Base-by-base conservation (phyloP, 2,113 vertebrate species). In the Stigmatopora nigra region DNA sequence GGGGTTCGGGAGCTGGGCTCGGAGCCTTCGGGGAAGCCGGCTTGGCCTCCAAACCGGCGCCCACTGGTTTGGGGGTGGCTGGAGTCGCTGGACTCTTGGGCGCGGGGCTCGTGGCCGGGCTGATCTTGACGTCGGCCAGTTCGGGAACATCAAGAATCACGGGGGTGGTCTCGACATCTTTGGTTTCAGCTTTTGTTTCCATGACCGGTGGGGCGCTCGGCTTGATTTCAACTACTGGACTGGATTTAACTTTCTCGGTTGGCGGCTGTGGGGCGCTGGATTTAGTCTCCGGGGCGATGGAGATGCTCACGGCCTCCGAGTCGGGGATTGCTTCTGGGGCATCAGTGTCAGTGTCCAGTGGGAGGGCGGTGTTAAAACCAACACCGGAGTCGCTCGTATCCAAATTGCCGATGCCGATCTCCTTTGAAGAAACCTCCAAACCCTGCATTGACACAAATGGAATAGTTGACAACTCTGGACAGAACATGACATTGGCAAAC, bases 381-480 rank as follows among this genome's bases (percentile, higher is more conserved):
- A 92, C 90, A 3, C 91, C 91, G 1, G 91, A 92, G 77, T 92
- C 91, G 59, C 91, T 92, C 65, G 89, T 91, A 75, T 92, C 90
- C 15, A 92, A 75, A 67, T 91, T 90, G 63, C 79, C 87, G 1
- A 88, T 67, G 59, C 86, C 77, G 59, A 90, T 84, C 57, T 90
- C 88, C 71, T 90, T 92, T 61, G 90, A 90, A 36, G 89, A 91
- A 59, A 92, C 88, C 70, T 92, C 91, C 65, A 92, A 80, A 81
- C 91, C 91, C 91, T 92, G 72, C 52, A 46, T 55, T 63, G 11
- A 77, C 45, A 51, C 15, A 80, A 8, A n/a, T n/a, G 81, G 25
- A 78, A 55, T 20, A 64, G 71, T 41, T 46, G 48, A 22, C 8
- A 64, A 72, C 61, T 67, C 52, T 44, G 46, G 71, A 51, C 19